Evolutionary conservation across 2,113 vertebrate species (phyloP), one percentile per base, ranked within the genome.

Genomic region (Aphyosemion australe): DNA sequence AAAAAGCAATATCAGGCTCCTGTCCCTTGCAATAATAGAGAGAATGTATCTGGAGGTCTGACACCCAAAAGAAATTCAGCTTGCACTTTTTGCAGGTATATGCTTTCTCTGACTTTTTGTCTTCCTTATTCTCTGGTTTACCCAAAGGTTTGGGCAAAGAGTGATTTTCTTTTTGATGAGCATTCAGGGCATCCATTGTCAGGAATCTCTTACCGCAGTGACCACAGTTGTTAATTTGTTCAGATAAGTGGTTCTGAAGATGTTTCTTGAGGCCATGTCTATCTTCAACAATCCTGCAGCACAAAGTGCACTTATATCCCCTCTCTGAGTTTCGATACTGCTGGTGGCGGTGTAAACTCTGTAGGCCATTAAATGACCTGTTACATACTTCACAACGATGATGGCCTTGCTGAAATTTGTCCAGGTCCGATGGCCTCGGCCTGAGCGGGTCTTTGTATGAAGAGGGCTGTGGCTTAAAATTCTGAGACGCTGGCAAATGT

Each of bases 171-270:
- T 91, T 92, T n/a, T 88, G 82, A 76, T 94, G 93, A 32, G 87
- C 70, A 66, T 78, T 81, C 26, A 94, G 69, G 10, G 86, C 80
- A 68, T 91, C 91, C n/a, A 71, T 76, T 87, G 88, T 92, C 11
- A 92, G 79, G 57, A 93, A 93, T 48, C 92, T 80, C 55, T 92
- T 93, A 61, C 93, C 93, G 80, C 93, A 94, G 18, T 85, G 69
- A 59, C 71, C 76, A 87, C 93, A 94, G 58, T 84, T 91, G 59
- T 89, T 84, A 83, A 92, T 92, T 19, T 76, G 80, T 72, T 93
- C 90, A 74, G 76, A 83, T 53, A 86, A 67, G 58, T 94, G 93
- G 54, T 82, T 80, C 49, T 89, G 78, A 41, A 94, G 86, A 74
- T 94, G 93, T 56, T 77, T 84, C 55, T 85, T 89, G 26, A 93